Evolutionary conservation across 92 coral and sea anemone genomes (phyloP), one percentile per base, ranked within the genome.

Genomic region (Palythoa grandis): DNA sequence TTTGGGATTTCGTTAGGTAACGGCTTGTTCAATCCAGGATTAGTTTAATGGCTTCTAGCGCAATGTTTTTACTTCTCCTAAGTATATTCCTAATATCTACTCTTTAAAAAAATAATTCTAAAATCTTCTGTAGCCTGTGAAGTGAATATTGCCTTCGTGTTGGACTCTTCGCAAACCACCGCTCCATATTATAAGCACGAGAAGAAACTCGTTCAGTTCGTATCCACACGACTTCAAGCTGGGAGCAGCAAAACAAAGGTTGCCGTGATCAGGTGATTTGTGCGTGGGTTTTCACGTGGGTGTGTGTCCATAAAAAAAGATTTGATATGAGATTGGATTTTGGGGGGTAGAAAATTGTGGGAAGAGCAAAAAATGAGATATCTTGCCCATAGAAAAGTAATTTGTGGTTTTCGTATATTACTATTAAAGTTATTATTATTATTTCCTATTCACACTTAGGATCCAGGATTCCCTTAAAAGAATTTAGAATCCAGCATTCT

Each of bases 81-180:
- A 29, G 35, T 29, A 29, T 29, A 29, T 29, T 29, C 35, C 35
- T 29, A 29, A 29, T 29, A 29, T 29, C 35, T 29, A 29, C 35
- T 29, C 35, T 29, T 29, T 29, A 29, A 29, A 29, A 29, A 29
- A 29, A 0, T 29, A 54, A 13, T 17, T 54, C 7, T 25, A 7
- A 39, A 19, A 17, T 23, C 48, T 16, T 29, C 13, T 54, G 48
- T 13, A 76, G 82, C 63, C 39, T 76, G 82, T 76, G 67, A 53
- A 54, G 82, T 53, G 13, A 76, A 76, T 12, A 57, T 76, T 29
- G 82, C 47, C 19, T 76, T 76, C 82, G 67, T 76, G 47, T 52
- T 76, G 82, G 82, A 76, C 40, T 54, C 82, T 54, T 76, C 82
- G 15, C 24, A 1, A 2, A 76, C 82, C 39, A 52, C 82, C 13